phyloP scores from a whole-genome alignment of 1,140 invertebrate genomes.

The Atta texana region DNA sequence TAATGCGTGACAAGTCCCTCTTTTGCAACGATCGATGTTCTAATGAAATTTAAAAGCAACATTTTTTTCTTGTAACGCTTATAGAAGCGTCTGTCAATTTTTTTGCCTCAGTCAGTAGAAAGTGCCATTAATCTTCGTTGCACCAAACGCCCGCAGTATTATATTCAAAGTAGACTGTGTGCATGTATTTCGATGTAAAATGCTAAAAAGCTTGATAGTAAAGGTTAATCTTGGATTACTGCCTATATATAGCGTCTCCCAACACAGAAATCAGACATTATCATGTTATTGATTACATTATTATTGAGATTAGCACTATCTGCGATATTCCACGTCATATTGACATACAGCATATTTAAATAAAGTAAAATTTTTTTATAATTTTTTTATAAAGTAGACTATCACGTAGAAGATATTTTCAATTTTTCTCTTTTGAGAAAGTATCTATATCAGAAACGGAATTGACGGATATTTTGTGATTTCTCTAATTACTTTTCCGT shows the following conservation, averaged over 20 bases:
- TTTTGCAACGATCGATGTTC: background rate
- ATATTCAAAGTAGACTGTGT: background rate
- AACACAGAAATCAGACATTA: background rate
- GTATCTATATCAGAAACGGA: background rate
- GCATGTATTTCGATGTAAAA: background rate
- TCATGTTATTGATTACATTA: background rate
- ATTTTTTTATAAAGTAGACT: too few species aligned
- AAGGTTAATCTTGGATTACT: conserved; percentile 41
- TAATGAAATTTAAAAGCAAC: background rate
- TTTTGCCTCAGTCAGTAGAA: background rate
- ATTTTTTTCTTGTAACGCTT: background rate
- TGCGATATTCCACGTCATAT: background rate
- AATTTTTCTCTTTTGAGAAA: background rate
- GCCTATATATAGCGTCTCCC: background rate
- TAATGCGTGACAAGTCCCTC: background rate
- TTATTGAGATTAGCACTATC: background rate
- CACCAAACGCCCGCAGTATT: background rate
- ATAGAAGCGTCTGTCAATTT: conserved; percentile 18
- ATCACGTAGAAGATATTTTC: background rate
- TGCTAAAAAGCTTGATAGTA: background rate
- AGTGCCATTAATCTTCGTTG: conserved; percentile 28
- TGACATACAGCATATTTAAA: background rate
- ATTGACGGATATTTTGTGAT: background rate
- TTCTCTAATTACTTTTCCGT: conserved; percentile 29
- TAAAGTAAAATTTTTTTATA: too few species aligned